Conservation (phyloP, 2,113 vertebrate species). For the Elachura formosa region DNA sequence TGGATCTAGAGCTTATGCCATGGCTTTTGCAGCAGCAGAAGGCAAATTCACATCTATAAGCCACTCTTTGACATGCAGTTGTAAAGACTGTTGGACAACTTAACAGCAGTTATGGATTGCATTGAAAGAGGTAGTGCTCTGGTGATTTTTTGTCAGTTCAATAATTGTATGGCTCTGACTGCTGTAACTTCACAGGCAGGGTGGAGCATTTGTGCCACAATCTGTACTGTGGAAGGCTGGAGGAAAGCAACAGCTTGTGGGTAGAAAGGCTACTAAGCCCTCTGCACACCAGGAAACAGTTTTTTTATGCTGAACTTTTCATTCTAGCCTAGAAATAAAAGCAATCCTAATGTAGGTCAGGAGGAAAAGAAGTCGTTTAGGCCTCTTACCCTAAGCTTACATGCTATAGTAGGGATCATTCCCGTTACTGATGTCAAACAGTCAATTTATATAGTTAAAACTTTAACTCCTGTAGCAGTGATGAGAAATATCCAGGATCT, state of each 20-base stretch:
- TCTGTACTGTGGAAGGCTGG: conserved; percentile 55
- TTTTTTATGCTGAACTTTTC: conserved; percentile 56
- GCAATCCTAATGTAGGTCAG: conserved; percentile 62
- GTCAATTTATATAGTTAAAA: conserved; percentile 54
- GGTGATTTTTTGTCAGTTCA: conserved; percentile 19
- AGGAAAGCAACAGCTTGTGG: conserved; percentile 61
- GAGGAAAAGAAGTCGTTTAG: conserved; percentile 52
- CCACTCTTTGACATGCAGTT: background rate
- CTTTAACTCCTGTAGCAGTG: conserved; percentile 37
- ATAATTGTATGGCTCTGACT: conserved; percentile 32
- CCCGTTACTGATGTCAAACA: conserved; percentile 1
- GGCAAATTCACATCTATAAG: background rate
- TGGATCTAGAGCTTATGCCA: background rate
- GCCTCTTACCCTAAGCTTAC: conserved; percentile 62
- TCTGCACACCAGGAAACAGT: conserved; percentile 40
- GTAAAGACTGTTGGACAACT: background rate
- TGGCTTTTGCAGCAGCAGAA: background rate
- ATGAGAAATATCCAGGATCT: conserved; percentile 45
- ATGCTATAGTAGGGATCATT: background rate
- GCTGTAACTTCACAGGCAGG: conserved; percentile 48
- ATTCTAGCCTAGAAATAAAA: conserved; percentile 62
- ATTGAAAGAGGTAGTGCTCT: background rate
- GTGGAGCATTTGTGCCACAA: conserved; percentile 57
- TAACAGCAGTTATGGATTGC: background rate
- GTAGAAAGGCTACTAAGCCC: conserved; percentile 57